Evolutionary conservation across 2,113 vertebrate genomes (phyloP).

Genomic region (Prolemur simus): DNA sequence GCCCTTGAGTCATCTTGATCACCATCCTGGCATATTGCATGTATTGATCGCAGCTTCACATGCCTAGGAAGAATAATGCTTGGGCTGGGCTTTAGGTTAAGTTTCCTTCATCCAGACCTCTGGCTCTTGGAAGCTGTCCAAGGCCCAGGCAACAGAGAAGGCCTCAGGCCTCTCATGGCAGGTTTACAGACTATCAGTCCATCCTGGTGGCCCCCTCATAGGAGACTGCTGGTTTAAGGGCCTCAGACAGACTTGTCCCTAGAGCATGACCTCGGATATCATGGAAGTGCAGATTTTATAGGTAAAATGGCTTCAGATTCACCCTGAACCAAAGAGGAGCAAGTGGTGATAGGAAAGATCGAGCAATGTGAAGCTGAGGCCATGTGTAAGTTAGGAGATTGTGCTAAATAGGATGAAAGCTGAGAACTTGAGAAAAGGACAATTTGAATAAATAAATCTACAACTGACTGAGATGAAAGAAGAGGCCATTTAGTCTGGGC

Average conservation of each 20-base stretch:
- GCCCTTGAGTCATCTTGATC: background rate
- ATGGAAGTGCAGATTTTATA: conserved; percentile 7
- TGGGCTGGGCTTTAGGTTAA: background rate
- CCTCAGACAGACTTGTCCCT: background rate
- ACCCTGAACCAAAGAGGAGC: background rate
- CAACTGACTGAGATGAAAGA: background rate
- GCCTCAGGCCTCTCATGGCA: background rate
- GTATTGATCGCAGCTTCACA: background rate
- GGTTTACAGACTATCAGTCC: background rate
- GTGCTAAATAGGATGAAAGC: background rate
- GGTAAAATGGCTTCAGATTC: conserved; percentile 23
- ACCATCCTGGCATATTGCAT: background rate
- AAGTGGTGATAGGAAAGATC: background rate
- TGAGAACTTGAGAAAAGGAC: conserved; percentile 20
- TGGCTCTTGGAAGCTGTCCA: background rate
- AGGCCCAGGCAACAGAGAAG: background rate
- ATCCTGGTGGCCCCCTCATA: background rate
- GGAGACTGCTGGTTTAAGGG: background rate
- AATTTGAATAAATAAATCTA: background rate
- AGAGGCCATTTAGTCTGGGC: background rate
- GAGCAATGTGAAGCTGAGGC: background rate
- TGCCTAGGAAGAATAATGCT: background rate
- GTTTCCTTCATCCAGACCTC: background rate
- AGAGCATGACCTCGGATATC: background rate
- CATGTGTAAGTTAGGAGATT: background rate